These are phyloP conservation scores for Diadromus collaris DNA, from an alignment of 2,888 invertebrate genomes.

Conservation along the genomic window DNA sequence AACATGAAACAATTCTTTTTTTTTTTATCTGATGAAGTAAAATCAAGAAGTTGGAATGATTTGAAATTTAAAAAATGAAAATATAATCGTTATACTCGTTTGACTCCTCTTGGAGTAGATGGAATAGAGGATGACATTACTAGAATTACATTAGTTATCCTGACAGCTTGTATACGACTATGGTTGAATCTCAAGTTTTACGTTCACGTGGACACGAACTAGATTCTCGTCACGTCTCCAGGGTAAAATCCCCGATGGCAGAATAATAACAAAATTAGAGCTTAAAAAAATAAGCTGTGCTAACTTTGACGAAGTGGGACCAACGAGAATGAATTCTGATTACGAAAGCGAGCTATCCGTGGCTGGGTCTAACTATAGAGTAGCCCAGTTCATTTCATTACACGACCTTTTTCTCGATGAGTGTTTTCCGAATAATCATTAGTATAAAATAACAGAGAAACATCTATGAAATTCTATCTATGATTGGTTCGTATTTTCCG, in stretches of 20 bases:
- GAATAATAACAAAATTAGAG: constrained; percentile 9
- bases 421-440: not conserved
- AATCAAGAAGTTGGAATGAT: not conserved
- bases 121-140: not conserved
- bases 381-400: not conserved
- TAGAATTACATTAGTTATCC: constrained; percentile 1
- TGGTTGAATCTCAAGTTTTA: not conserved
- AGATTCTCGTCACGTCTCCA: constrained; percentile 28
- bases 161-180: not conserved
- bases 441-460: not conserved
- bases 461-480: not conserved
- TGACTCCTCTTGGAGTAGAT: not conserved
- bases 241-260: constrained; percentile 2
- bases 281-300: constrained; percentile 4
- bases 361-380: not conserved
- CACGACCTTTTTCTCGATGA: not conserved
- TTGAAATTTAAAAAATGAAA: not conserved
- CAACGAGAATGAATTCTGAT: constrained; percentile 21
- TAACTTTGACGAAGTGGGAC: constrained; percentile 9
- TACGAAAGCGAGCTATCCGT: not conserved
- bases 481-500: not conserved
- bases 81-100: not conserved
- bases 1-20: not conserved
- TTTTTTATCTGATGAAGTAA: not conserved
- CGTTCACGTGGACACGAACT: not conserved